phyloP scores from a whole-genome alignment of 2,888 invertebrate genomes.

The Euzetes globulus region DNA sequence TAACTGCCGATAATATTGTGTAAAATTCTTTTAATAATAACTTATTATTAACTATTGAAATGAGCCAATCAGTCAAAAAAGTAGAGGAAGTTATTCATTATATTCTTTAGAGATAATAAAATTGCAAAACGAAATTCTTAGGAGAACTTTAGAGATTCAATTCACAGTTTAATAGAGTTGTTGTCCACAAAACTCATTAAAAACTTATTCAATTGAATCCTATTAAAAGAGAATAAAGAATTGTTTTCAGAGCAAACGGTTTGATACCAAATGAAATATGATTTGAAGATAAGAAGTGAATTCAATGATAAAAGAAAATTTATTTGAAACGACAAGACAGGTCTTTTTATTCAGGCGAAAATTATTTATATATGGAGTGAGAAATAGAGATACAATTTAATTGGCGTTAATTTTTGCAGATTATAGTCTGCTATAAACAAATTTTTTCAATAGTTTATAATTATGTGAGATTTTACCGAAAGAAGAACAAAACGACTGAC shows the following conservation, averaged over 20 bases:
- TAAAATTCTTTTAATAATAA: background rate
- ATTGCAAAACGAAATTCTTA: background rate
- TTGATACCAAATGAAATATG: conserved; percentile 2
- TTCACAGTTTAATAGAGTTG: conserved; percentile 4
- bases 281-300: background rate
- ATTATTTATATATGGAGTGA: background rate
- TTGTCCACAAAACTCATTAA: background rate
- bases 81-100: conserved; percentile 23
- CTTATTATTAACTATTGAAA: background rate
- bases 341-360: too few species aligned
- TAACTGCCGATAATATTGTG: background rate
- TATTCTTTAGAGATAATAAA: background rate
- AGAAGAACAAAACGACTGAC: background rate
- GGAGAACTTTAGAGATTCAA: background rate
- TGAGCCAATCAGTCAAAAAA: background rate
- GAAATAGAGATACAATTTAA: background rate
- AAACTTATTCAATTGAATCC: background rate
- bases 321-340: too few species aligned
- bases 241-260: background rate
- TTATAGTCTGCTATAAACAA: background rate
- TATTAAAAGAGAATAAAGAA: background rate
- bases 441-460: background rate
- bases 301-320: too few species aligned
- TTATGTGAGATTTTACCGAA: background rate
- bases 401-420: background rate